Evolutionary conservation across 35 echinoderm and acorn worm genomes (phyloP).

Genomic region (Patiria miniata): DNA sequence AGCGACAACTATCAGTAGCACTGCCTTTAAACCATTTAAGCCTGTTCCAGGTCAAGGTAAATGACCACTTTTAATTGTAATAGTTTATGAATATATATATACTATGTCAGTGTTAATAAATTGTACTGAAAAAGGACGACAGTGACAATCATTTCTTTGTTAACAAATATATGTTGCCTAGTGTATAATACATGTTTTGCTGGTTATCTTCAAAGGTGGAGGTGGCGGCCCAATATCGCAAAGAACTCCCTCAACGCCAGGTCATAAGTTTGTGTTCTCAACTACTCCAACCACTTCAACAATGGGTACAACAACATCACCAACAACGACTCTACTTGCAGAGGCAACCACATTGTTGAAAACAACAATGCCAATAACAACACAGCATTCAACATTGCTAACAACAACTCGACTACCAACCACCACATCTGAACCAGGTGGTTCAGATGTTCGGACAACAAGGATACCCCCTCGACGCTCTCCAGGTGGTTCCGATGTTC

Average conservation of each 20-base stretch:
- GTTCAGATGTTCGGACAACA: not conserved
- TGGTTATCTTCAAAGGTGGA: too few species aligned
- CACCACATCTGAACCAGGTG: not conserved
- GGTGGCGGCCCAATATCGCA: too few species aligned
- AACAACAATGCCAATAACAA: not conserved
- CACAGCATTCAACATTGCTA: too few species aligned
- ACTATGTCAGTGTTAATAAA: too few species aligned
- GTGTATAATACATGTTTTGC: too few species aligned
- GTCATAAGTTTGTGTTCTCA: not conserved
- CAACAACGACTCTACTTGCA: not conserved
- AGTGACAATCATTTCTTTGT: too few species aligned
- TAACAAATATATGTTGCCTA: too few species aligned
- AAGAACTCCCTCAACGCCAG: too few species aligned
- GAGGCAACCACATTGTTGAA: not conserved
- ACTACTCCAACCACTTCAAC: not conserved
- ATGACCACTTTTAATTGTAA: too few species aligned
- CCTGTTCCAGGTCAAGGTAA: too few species aligned
- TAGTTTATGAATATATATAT: not conserved
- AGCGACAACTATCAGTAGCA: not conserved
- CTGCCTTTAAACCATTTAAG: too few species aligned
- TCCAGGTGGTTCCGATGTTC: not conserved
- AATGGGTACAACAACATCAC: not conserved
- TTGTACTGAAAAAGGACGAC: too few species aligned
- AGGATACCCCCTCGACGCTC: not conserved
- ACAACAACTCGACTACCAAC: not conserved